phyloP scores from a whole-genome alignment of 2,797 vertebrate species.

The Cuculus canorus region DNA sequence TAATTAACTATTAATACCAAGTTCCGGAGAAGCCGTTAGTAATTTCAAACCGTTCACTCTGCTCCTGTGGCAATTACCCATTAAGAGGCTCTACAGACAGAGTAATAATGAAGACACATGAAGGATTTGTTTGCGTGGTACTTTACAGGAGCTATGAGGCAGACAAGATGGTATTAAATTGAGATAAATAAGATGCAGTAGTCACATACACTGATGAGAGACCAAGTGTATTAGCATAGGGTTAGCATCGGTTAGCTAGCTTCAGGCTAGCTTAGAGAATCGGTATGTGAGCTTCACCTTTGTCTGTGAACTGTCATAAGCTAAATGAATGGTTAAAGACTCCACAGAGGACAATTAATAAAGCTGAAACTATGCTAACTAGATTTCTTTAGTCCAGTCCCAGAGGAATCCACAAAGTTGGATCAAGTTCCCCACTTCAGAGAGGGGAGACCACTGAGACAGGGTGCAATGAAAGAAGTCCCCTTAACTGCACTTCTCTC shows the following conservation, averaged over 20 bases:
- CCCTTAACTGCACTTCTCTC: background rate
- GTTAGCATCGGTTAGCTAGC: background rate
- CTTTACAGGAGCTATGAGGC: background rate
- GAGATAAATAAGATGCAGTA: background rate
- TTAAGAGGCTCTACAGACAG: background rate
- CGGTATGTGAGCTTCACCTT: background rate
- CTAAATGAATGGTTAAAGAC: background rate
- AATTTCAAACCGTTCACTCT: background rate
- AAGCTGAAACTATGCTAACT: background rate
- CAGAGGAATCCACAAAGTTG: background rate
- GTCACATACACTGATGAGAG: background rate
- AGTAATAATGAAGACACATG: rapidly evolving
- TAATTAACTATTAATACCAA: constrained; percentile 19
- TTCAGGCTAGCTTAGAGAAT: background rate
- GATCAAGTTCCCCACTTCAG: background rate
- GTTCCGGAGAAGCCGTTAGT: background rate
- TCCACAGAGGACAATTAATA: background rate
- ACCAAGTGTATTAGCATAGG: background rate
- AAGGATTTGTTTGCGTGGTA: background rate
- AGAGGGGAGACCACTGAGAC: background rate
- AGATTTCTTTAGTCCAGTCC: background rate
- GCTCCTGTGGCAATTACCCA: background rate
- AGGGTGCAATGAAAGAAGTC: background rate
- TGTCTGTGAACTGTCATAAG: background rate
- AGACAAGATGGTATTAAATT: background rate